Base-by-base conservation (phyloP, 2,797 vertebrate species). In the Dromococcyx pavoninus region DNA sequence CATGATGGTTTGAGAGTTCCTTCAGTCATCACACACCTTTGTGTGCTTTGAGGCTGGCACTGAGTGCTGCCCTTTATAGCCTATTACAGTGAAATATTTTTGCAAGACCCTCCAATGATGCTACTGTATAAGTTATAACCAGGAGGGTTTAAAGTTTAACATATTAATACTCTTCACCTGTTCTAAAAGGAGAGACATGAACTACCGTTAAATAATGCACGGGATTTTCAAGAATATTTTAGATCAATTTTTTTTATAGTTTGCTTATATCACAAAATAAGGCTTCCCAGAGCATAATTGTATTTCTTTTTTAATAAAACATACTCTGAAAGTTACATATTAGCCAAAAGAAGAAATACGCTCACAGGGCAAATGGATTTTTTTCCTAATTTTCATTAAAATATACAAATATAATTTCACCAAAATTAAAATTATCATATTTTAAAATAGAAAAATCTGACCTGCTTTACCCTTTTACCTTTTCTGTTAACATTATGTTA, bases 1-100 rank as follows among this genome's bases (percentile, higher is more conserved):
- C 84, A 64, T 86, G 66, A 85, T 58, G 50, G 79, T 79, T 72
- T 86, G 51, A 94, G 89, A 91, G 66, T 69, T 75, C 76, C 64
- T 83, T 82, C 77, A 6, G 75, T 90, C 22, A 6, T 91, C 85
- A 89, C 86, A 77, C 79, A 83, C 84, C 81, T 94, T 85, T 95
- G 70, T 86, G 44, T 22, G 66, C 87, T 92, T 71, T 71, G 69
- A 65, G 41, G 73, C 51, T 74, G 76, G 67, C 19, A n/a, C 62
- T 41, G 62, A 77, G 74, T 15, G 62, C 77, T 95, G 39, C 78
- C 46, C 54, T 91, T 93, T 62, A 25, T 24, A 17, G n/a, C 48
- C 61, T 27, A 32, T 33, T 75, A 18, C 0, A 2, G 48, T 11
- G 48, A 84, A 67, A n/a, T 21, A 35, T 3, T 70, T 94, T 53